Conservation (phyloP, 1,140 invertebrate species). For the Bombyx mandarina region DNA sequence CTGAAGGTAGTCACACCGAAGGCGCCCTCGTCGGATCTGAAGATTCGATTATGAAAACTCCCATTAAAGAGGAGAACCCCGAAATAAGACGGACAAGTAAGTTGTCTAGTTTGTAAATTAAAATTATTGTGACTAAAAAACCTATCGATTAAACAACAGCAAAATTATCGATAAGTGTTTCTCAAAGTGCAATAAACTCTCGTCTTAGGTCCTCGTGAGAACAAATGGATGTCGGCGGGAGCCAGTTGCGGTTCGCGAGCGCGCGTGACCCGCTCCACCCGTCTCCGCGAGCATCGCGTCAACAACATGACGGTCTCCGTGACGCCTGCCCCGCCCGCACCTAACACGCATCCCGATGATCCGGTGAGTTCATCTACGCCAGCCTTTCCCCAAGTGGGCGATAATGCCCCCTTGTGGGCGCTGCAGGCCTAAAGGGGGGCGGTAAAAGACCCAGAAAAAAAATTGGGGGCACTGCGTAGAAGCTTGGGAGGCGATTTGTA, state of each 20-base stretch:
- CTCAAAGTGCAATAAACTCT: too few species aligned
- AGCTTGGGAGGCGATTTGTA: too few species aligned
- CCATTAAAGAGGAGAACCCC: conserved; percentile 39
- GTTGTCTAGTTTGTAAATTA: not conserved
- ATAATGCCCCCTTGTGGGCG: too few species aligned
- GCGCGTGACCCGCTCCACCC: conserved; percentile 44
- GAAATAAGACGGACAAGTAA: conserved; percentile 27
- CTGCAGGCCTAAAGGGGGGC: too few species aligned
- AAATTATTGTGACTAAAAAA: too few species aligned
- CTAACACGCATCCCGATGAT: conserved; percentile 31
- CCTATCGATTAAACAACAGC: too few species aligned
- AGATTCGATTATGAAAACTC: conserved; percentile 30
- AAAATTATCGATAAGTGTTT: too few species aligned
- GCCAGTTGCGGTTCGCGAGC: conserved; percentile 40
- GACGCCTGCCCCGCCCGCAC: conserved; percentile 47
- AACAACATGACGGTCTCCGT: conserved; percentile 70
- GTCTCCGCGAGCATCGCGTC: conserved; percentile 62
- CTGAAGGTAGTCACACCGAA: conserved; percentile 50
- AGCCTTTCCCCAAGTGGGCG: too few species aligned
- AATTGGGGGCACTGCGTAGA: too few species aligned
- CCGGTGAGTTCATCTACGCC: conserved; percentile 28
- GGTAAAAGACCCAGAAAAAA: too few species aligned
- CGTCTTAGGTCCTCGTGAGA: conserved; percentile 46
- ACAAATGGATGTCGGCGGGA: conserved; percentile 58
- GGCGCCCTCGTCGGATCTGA: conserved; percentile 31